Base-by-base conservation (phyloP, 2,888 invertebrate genomes). In the Odontothrips loti region DNA sequence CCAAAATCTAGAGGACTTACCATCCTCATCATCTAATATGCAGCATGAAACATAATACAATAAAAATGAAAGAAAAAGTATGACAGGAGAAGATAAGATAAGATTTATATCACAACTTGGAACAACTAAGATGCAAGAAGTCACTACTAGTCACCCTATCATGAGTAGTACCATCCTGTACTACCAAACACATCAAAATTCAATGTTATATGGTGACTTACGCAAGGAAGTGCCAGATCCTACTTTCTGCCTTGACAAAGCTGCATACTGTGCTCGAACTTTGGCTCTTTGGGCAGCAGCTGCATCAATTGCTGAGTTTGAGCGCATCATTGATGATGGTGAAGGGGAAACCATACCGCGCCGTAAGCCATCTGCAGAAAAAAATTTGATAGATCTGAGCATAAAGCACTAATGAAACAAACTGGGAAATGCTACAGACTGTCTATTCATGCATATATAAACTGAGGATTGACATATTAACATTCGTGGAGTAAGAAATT, bases 231-330 rank as follows among this genome's bases (percentile, higher is more conserved):
- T 92, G 63, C 90, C 91, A 86, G 89, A 88, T 86, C 90, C 89
- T 84, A 92, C 90, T 89, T 95, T 95, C 85, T 93, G 92, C 80
- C 95, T 90, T 83, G 93, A 92, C 89, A 94, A 91, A 85, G 93
- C 93, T 80, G 95, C 94, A 88, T 96, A 96, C 84, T 95, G 92
- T 58, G 94, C 93, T 68, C 96, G 90, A 0, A 93, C 95, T 85
- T 94, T 93, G 58, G 96, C 97, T 79, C 97, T 90, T 87, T 96
- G 95, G 51, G 94, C 96, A 58, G 96, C 96, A 86, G 95, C 95
- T 84, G 96, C 91, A 90, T 98, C 98, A 85, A 97, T 94, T 79
- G 97, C 98, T 81, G 97, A 97, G 86, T 95, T 95, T 81, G 97
- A 97, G 68, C 68, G 68, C 68, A 75, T 75, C 68, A 75, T 75